A percentile compares a stretch with the other conserved stretches of the same genome.
Evolutionary conservation across 1,140 invertebrate genomes (phyloP).

Genomic region (Apis florea): DNA sequence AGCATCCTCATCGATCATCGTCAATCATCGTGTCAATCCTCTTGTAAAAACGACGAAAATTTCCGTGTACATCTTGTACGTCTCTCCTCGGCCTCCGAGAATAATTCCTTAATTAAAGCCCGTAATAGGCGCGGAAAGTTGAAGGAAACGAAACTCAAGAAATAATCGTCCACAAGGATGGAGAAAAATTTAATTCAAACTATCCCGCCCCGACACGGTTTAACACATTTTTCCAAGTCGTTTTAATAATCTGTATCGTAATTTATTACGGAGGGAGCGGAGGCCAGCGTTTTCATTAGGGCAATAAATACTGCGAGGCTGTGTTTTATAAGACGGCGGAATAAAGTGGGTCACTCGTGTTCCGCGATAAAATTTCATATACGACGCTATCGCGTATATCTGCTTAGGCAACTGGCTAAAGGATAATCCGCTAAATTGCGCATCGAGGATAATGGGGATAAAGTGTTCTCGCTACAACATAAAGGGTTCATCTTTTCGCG

Average conservation of each 20-base stretch:
- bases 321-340: slow-evolving; percentile 13
- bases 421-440: slow-evolving; percentile 17
- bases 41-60: slow-evolving; percentile 64
- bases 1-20: slow-evolving; percentile 74
- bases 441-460: background rate
- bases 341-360: slow-evolving; percentile 28
- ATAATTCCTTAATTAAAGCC: slow-evolving; percentile 74
- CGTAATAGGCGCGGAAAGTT: slow-evolving; percentile 49
- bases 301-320: slow-evolving; percentile 30
- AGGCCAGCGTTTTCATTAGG: slow-evolving; percentile 34
- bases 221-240: background rate
- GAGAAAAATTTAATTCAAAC: slow-evolving; percentile 60
- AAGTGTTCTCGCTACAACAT: background rate
- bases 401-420: background rate
- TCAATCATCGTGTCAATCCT: slow-evolving; percentile 62
- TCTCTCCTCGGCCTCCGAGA: slow-evolving; percentile 56
- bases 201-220: background rate
- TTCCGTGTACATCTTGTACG: slow-evolving; percentile 26
- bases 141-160: slow-evolving; percentile 59
- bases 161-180: slow-evolving; percentile 55
- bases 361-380: slow-evolving; percentile 33
- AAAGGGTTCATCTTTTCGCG: background rate
- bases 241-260: slow-evolving; percentile 50
- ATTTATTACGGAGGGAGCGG: slow-evolving; percentile 24
- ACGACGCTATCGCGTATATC: background rate